These are phyloP conservation scores for Asteroscopus sphinx DNA, from an alignment of 2,888 invertebrate species.

Conservation along the genomic window DNA sequence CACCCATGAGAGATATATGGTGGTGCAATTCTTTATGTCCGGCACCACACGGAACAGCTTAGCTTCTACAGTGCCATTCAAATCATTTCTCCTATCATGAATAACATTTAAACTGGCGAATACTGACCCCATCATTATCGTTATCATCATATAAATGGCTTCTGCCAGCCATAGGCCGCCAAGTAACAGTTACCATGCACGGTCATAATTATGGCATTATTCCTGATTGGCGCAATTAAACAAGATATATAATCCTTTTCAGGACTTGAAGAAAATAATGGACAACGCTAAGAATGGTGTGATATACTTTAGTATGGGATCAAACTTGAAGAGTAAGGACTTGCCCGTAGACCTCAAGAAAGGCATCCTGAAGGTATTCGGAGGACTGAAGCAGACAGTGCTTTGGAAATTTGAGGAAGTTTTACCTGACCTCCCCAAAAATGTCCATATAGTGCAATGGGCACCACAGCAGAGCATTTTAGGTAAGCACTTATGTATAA, in stretches of 20 bases:
- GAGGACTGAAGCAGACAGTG: constrained; percentile 77
- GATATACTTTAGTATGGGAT: constrained; percentile 84
- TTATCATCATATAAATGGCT: too few relatives aligned
- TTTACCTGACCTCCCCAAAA: constrained; percentile 61
- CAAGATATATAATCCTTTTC: neutral
- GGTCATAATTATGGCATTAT: too few relatives aligned
- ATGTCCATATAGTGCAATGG: constrained; percentile 70
- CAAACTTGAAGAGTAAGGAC: constrained; percentile 73
- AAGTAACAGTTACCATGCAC: too few relatives aligned
- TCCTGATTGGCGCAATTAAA: too few relatives aligned
- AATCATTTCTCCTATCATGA: neutral
- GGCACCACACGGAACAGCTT: too few relatives aligned
- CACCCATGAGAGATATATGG: too few relatives aligned
- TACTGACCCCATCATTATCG: too few relatives aligned
- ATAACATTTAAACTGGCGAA: too few relatives aligned
- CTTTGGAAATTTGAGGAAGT: constrained; percentile 76
- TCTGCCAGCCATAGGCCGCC: too few relatives aligned
- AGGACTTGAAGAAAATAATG: constrained; percentile 75
- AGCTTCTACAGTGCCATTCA: too few relatives aligned
- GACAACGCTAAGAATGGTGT: constrained; percentile 77
- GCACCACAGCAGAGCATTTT: constrained; percentile 74
- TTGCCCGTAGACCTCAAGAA: constrained; percentile 67
- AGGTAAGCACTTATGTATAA: constrained; percentile 60
- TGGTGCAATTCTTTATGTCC: too few relatives aligned
- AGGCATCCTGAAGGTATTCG: constrained; percentile 72